Conservation (phyloP, 2,888 invertebrate species). For the Phoronis australis region DNA sequence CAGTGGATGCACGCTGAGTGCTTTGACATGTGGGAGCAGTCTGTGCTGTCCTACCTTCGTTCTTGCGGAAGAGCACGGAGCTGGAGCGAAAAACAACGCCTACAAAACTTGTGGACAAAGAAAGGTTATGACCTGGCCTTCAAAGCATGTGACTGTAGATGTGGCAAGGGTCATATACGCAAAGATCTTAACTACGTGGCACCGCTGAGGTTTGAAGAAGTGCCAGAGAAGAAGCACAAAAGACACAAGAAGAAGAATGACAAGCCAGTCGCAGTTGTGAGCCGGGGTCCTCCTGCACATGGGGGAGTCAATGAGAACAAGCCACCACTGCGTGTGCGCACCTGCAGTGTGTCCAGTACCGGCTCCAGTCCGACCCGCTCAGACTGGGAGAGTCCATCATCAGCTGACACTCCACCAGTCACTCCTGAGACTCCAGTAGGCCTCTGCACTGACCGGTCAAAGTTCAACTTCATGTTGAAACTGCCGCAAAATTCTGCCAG, state of each 20-base stretch:
- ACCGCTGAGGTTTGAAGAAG: conserved; percentile 54
- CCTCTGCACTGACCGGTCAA: background rate
- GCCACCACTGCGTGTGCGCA: conserved; percentile 39
- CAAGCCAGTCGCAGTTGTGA: conserved; percentile 61
- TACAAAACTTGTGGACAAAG: conserved; percentile 95
- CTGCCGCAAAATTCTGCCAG: conserved; percentile 23
- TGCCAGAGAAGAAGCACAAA: conserved; percentile 58
- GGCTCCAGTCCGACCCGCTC: conserved; percentile 28
- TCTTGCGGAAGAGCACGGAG: conserved; percentile 85
- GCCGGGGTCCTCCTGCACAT: conserved; percentile 25
- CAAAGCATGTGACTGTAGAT: conserved; percentile 90
- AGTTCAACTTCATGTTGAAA: conserved; percentile 10
- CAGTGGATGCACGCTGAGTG: conserved; percentile 94
- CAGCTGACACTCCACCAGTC: background rate
- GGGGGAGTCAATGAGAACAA: background rate
- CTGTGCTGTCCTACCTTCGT: conserved; percentile 80
- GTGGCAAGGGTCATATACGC: conserved; percentile 85
- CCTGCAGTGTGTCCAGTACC: conserved; percentile 36
- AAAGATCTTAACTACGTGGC: conserved; percentile 92
- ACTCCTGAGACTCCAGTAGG: background rate
- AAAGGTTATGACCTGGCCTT: conserved; percentile 94
- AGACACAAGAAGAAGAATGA: conserved; percentile 64
- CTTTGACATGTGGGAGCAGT: conserved; percentile 89
- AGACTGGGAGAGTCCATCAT: background rate
- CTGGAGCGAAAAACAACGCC: conserved; percentile 91